Evolutionary conservation across 2,797 vertebrate species (phyloP), one percentile per base, ranked within the genome.

Genomic region (Myotis daubentonii): DNA sequence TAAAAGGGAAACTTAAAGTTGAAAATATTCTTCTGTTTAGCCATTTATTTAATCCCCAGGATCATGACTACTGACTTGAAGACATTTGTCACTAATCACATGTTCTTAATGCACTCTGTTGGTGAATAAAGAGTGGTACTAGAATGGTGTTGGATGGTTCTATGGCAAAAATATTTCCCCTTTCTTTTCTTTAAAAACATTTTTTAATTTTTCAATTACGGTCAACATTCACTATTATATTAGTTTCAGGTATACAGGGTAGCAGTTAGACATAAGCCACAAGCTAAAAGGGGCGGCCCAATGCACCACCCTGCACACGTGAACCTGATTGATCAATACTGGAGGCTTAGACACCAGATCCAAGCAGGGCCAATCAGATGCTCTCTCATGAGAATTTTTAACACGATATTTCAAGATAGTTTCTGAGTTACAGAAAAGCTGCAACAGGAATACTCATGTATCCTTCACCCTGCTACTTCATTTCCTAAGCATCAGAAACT

Each of bases 1-100:
- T 85, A 71, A 90, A 87, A 92, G 65, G n/a, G 25, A 94, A 82
- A 90, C 30, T 82, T 78, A 36, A 94, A 82, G 20, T 86, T 86
- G 47, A 87, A 66, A 78, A 44, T 87, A 60, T 74, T 87, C 6
- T 93, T 88, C 25, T 76, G 30, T 28, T 88, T 84, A 55, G 16
- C 41, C 36, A 94, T 20, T 83, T 62, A n/a, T 88, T 76, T 88
- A 87, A 65, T 76, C 33, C 19, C 62, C 38, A 76, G 28, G 23
- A 71, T 80, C 8, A 17, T 75, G 47, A 47, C 8, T 28, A 74
- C 36, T 75, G 36, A 19, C 9, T 90, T 87, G 80, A 36, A 90
- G 20, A 51, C 1, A 25, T 28, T 47, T 80, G 38, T n/a, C n/a
- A 60, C 51, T 75, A 75, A 44, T 33, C 23, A 55, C 49, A 80